Evolutionary conservation across 2,888 invertebrate genomes (phyloP).

Genomic region (Lycophotia porphyrea): DNA sequence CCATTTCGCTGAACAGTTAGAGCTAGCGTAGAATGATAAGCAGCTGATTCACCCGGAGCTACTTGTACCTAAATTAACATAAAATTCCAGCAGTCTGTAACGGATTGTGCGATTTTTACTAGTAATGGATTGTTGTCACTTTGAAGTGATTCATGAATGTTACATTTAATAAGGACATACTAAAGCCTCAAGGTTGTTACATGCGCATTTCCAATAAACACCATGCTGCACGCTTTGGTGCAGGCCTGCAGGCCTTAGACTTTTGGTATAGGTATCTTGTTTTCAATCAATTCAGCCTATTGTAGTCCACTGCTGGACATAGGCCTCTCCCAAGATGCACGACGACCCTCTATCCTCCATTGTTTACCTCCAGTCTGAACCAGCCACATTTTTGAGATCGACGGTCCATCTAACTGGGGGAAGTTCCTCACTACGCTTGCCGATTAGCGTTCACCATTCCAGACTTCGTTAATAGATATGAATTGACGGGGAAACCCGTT

Average conservation of each 20-base stretch:
- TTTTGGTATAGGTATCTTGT: background rate
- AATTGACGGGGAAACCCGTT: too few relatives aligned
- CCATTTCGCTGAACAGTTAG: slow-evolving; percentile 45
- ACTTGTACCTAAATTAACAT: slow-evolving; percentile 41
- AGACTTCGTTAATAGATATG: background rate
- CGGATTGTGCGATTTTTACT: background rate
- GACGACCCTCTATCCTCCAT: background rate
- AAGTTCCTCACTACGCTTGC: background rate
- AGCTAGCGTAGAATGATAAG: slow-evolving; percentile 45
- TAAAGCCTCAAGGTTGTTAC: background rate
- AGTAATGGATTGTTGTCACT: background rate
- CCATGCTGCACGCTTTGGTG: background rate
- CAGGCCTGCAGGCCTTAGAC: accelerated
- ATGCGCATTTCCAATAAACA: background rate
- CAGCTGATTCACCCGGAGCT: slow-evolving; percentile 50
- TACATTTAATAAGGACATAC: background rate
- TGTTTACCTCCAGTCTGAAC: background rate
- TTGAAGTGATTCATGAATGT: background rate
- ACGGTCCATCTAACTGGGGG: background rate
- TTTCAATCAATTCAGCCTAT: background rate
- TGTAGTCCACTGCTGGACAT: background rate
- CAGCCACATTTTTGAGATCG: background rate
- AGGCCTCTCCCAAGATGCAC: background rate
- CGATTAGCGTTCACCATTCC: background rate
- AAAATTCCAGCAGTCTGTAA: slow-evolving; percentile 42